phyloP scores from a whole-genome alignment of 2,113 vertebrate genomes.

The Malurus elegans region DNA sequence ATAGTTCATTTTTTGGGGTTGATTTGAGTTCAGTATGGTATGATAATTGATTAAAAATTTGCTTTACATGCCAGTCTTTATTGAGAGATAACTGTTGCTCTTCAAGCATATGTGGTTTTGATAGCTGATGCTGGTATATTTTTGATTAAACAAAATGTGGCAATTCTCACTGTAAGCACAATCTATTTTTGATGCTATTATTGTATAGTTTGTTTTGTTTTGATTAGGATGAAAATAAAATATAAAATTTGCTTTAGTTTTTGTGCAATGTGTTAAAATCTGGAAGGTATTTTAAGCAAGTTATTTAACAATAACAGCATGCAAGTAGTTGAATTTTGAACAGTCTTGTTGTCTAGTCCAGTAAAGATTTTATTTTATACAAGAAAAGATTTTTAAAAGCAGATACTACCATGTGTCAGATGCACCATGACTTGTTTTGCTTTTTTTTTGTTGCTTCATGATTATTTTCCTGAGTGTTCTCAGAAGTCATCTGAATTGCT shows the following conservation, averaged over 20 bases:
- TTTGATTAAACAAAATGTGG: background rate
- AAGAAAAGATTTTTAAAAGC: background rate
- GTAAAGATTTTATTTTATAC: background rate
- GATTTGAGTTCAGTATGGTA: background rate
- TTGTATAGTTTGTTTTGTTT: background rate
- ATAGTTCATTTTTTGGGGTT: background rate
- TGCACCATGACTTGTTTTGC: background rate
- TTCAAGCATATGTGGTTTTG: background rate
- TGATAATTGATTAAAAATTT: background rate
- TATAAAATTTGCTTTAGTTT: background rate
- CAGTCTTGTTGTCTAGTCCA: background rate
- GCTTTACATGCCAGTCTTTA: background rate
- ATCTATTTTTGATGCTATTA: background rate
- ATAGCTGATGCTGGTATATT: background rate
- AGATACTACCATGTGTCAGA: accelerated
- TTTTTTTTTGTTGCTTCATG: background rate
- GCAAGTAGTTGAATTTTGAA: background rate
- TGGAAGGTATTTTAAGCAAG: background rate
- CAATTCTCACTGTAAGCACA: background rate
- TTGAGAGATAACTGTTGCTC: background rate
- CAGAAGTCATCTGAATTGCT: background rate
- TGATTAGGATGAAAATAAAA: background rate
- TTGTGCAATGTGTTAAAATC: background rate
- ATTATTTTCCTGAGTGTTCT: background rate
- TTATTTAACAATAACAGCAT: background rate